Conservation (phyloP, 2,113 vertebrate species). For the Hiodon tergisus region DNA sequence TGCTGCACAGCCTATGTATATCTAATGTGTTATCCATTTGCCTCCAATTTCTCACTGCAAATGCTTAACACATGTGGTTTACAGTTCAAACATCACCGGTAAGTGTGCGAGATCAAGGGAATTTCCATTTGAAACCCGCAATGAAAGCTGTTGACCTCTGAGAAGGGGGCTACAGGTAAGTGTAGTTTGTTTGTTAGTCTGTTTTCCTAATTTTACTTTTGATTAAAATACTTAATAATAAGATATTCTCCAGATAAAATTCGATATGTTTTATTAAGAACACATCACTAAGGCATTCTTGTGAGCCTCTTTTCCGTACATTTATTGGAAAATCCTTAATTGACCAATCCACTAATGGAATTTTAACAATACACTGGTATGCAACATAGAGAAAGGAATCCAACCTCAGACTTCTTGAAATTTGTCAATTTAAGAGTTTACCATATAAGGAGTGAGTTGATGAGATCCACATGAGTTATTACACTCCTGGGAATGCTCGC, state of each 20-base stretch:
- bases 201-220: neutral
- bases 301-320: neutral
- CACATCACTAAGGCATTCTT: neutral
- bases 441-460: constrained; percentile 47
- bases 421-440: constrained; percentile 43
- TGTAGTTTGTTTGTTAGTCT: neutral
- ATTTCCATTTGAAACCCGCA: constrained; percentile 14
- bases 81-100: constrained; percentile 15
- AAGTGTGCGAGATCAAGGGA: constrained; percentile 1
- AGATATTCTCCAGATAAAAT: constrained; percentile 3
- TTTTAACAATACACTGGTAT: constrained; percentile 36
- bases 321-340: constrained; percentile 18
- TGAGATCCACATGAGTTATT: constrained; percentile 45
- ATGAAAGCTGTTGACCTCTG: constrained; percentile 7
- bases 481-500: constrained; percentile 44
- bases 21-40: constrained; percentile 14
- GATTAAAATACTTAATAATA: neutral
- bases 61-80: constrained; percentile 23
- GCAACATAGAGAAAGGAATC: constrained; percentile 31
- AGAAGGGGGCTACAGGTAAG: neutral
- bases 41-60: constrained; percentile 9
- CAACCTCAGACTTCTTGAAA: constrained; percentile 38
- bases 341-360: constrained; percentile 40
- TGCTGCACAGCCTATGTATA: neutral
- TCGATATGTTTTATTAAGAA: neutral